Evolutionary conservation across 2,113 vertebrate genomes (phyloP), one percentile per base, ranked within the genome.

Genomic region (Dunckerocampus dactyliophorus): DNA sequence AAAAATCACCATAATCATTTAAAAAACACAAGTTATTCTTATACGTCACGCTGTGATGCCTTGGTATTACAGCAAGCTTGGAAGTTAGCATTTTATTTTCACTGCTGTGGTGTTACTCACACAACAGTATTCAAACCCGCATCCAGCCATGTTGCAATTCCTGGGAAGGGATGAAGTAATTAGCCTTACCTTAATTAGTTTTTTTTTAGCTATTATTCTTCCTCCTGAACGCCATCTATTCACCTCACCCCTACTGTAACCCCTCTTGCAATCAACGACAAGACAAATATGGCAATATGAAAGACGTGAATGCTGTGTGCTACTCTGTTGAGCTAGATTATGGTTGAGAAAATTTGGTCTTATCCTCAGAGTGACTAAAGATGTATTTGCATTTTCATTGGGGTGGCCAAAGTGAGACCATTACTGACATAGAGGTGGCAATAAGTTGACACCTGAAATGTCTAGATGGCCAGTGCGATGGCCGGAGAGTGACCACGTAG

Each of bases 281-380:
- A 84, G 77, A 85, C 77, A 81, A 84, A 81, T 75, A 59, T 60
- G 58, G 71, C 48, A 56, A 54, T 50, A 65, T 62, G 62, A 81
- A 72, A 81, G 68, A 62, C 67, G 62, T 83, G 78, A 77, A 76
- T 49, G 53, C 65, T 45, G 39, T 74, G 67, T 62, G 72, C 85
- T 82, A 71, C 76, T 72, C 78, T 72, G 76, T 84, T 74, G 71
- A 77, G 74, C 80, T 82, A 77, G 81, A 81, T 87, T 74, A 75
- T 16, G 43, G 63, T 63, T 67, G 62, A 68, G 75, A 79, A 71
- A 79, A 83, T 71, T 70, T 69, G 50, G 63, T 72, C 77, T 76
- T 79, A 72, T 85, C 70, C 61, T 75, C 61, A 28, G 2, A 31
- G 63, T 65, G 64, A 80, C 72, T 86, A 76, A 79, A 67, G 64